Base-by-base conservation (phyloP, 2,888 invertebrate species). In the Leistus spinibarbis region DNA sequence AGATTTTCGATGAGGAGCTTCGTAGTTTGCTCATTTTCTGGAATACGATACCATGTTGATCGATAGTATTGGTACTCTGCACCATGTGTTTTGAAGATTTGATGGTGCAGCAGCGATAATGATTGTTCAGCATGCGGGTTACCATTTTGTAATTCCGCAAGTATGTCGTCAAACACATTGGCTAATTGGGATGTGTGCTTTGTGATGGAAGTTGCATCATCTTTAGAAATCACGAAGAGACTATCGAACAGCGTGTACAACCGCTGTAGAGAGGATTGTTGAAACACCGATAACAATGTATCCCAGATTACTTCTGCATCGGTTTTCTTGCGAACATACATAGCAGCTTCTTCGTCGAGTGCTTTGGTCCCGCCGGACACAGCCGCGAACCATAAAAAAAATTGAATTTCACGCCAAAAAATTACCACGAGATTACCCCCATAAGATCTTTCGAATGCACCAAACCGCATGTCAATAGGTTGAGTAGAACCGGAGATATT, bases 361-460 rank as follows among this genome's bases (percentile, higher is more conserved):
- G 78, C 72, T 9, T 57, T 53, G 79, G 78, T n/a, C 64, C 62
- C 3, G 63, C 69, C 5, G 79, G 79, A 66, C 79, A 80, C 69
- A 19, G 13, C 2, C 79, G 78, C 16, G 77, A 69, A 24, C 79
- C 79, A 63, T 78, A 79, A 74, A 74, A 78, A 78, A 3, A 79
- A 69, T 67, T 78, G 77, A 20, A 76, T 79, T 69, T 79, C 78
- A 78, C 79, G n/a, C n/a, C n/a, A n/a, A n/a, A n/a, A n/a, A n/a
- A n/a, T n/a, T n/a, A 78, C 76, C 78, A 79, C 79, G 78, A 79
- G 3, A 76, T 79, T 78, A 77, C 78, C 77, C 79, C 79, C 56
- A 78, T 78, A 23, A 73, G 73, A 40, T 78, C 78, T 27, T 63
- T 77, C 57, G 56, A 54, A 60, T 78, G n/a, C n/a, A n/a, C n/a